Evolutionary conservation across 64 coral and sea anemone species (phyloP).

Genomic region (Dendronephthya gigantea): DNA sequence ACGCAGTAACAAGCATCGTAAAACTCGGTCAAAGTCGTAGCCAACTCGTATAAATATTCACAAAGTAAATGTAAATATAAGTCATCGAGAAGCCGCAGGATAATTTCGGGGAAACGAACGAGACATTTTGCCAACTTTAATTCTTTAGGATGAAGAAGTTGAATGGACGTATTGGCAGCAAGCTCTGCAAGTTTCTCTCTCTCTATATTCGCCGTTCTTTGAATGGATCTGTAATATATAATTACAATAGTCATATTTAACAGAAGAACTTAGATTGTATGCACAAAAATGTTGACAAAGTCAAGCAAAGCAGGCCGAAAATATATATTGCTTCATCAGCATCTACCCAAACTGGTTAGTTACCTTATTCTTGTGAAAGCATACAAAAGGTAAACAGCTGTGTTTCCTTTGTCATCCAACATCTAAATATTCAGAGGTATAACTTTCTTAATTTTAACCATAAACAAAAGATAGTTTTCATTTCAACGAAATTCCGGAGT

Average conservation of each 20-base stretch:
- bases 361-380: constrained; percentile 91
- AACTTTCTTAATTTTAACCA: neutral
- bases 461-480: neutral
- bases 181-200: constrained; percentile 46
- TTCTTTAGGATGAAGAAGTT: constrained; percentile 76
- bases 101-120: constrained; percentile 71
- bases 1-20: constrained; percentile 97
- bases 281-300: neutral
- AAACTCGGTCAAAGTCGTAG: constrained; percentile 84
- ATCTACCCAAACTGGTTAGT: neutral
- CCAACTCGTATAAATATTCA: constrained; percentile 92
- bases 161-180: constrained; percentile 54
- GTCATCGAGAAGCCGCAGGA: constrained; percentile 75
- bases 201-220: constrained; percentile 73
- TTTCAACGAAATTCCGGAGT: neutral
- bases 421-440: constrained; percentile 34
- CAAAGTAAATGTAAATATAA: constrained; percentile 76
- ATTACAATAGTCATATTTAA: neutral
- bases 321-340: too few species aligned
- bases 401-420: constrained; percentile 98
- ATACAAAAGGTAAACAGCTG: constrained; percentile 85
- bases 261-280: neutral
- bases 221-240: constrained; percentile 54
- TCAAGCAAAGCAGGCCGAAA: too few species aligned
- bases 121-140: constrained; percentile 98